A percentile compares a stretch with the other conserved stretches of the same genome.
Conservation (phyloP, 1,140 invertebrate species). For the Daktulosphaira vitifoliae region DNA sequence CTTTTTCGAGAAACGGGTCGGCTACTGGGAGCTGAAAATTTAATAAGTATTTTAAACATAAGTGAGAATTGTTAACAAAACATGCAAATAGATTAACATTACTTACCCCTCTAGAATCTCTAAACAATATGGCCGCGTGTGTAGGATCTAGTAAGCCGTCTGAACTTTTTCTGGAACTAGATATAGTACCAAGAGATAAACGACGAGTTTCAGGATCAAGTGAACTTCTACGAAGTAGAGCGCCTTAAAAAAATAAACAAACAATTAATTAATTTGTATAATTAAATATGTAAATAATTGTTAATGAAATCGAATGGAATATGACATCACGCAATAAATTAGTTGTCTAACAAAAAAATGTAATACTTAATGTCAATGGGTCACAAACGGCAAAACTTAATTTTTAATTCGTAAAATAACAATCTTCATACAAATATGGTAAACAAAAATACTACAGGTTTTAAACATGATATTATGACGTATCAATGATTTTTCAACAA, state of each 20-base stretch:
- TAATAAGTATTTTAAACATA: slow-evolving; percentile 40
- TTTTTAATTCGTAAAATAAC: neutral
- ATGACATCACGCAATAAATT: neutral
- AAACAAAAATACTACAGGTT: neutral
- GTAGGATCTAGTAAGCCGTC: slow-evolving; percentile 67
- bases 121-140: slow-evolving; percentile 77
- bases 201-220: slow-evolving; percentile 63
- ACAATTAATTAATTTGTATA: no score
- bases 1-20: slow-evolving; percentile 81
- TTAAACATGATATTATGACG: no score
- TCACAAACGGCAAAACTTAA: neutral
- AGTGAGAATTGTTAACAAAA: neutral
- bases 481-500: no score
- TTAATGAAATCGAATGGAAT: neutral
- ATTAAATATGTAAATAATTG: neutral
- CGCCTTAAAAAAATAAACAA: slow-evolving; percentile 33
- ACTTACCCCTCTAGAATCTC: slow-evolving; percentile 82
- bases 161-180: slow-evolving; percentile 51
- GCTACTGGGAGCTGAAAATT: slow-evolving; percentile 73
- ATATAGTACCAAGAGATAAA: slow-evolving; percentile 50
- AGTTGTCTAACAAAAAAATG: neutral
- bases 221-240: slow-evolving; percentile 54
- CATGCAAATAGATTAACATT: no score
- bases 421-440: neutral
- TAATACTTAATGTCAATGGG: neutral